phyloP scores from a whole-genome alignment of 2,797 vertebrate genomes.

The Melanogrammus aeglefinus region DNA sequence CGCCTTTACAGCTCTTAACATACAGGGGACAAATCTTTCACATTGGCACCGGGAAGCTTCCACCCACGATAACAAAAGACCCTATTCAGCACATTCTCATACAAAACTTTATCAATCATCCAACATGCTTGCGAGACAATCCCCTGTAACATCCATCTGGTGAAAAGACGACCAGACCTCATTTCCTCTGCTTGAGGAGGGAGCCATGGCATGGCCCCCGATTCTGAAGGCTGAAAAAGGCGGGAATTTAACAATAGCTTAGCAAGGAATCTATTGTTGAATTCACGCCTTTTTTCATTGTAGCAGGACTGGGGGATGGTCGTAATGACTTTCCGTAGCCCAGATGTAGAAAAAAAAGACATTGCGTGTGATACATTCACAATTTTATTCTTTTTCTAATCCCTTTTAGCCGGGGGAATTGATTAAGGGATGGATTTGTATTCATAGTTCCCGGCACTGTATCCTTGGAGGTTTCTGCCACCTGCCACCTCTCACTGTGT shows the following conservation, averaged over 20 bases:
- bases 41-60: neutral
- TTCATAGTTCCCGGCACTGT: neutral
- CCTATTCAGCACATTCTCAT: neutral
- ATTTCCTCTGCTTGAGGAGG: neutral
- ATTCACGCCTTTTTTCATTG: neutral
- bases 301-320: neutral
- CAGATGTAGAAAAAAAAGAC: neutral
- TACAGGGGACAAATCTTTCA: neutral
- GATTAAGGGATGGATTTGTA: neutral
- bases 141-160: neutral
- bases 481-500: neutral
- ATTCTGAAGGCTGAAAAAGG: neutral
- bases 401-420: constrained; percentile 1
- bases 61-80: constrained; percentile 1
- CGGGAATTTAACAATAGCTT: neutral
- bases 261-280: neutral
- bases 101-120: constrained; percentile 3
- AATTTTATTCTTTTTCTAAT: constrained; percentile 1
- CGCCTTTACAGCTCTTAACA: neutral
- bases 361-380: neutral
- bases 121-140: neutral
- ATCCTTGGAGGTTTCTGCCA: neutral
- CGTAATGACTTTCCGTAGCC: neutral
- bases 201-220: neutral
- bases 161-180: neutral